Base-by-base conservation (phyloP, 2,888 invertebrate species). In the Epiblema foenella region DNA sequence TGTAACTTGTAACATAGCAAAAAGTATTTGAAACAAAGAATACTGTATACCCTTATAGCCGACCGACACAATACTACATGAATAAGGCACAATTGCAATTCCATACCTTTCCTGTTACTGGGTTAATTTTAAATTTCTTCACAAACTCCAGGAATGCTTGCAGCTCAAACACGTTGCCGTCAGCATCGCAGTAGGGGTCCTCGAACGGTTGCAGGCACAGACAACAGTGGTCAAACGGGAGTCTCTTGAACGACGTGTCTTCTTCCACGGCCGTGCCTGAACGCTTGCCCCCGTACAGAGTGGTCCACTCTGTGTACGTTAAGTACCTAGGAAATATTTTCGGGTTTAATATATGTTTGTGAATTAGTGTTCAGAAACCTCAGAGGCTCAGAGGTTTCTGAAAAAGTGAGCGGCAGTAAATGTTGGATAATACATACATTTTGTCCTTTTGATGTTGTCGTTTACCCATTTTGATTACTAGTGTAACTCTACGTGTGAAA, bases 371-470 rank as follows among this genome's bases (percentile, higher is more conserved):
- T 18, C 18, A n/a, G n/a, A n/a, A n/a, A n/a, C n/a, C n/a, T n/a
- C n/a, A n/a, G n/a, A n/a, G n/a, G n/a, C n/a, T 24, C 24, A 3
- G 24, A 24, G 4, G 24, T 24, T 24, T 24, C 24, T 24, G 24
- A 24, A 1, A 24, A 24, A 24, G 20, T 20, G 12, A 17, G 17
- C 7, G 1, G 46, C 33, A 37, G 1, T 4, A 15, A 15, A 1
- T 37, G 52, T 24, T 11, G 2, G 69, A 33, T 54, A 12, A 42
- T 74, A 73, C 57, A 76, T 93, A 97, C 98, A 98, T 97, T 95
- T 98, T 98, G 93, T 98, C 98, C 84, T 98, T 98, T 85, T 98
- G 98, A 93, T 98, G 98, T 83, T 98, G 98, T 78, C 97, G 94
- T 94, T 98, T 98, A 77, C 98, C 98, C 98, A 98, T 98, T 85